Base-by-base conservation (phyloP, 2,113 vertebrate species). In the Indicator indicator region DNA sequence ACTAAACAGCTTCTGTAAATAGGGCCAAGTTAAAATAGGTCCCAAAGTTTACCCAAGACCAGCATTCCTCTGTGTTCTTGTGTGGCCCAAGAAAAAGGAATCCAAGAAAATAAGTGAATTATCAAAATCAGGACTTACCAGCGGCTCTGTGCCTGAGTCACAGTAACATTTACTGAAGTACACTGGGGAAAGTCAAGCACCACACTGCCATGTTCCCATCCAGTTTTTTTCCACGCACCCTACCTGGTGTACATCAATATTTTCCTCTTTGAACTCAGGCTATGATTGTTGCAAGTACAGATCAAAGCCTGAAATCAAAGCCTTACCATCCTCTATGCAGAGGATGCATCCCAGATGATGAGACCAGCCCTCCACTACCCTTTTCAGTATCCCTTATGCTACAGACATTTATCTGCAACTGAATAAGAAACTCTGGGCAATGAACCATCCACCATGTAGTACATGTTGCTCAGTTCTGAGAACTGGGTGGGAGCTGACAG, bases 191-290 rank as follows among this genome's bases (percentile, higher is more conserved):
- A 80, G 16, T 16, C 23, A 81, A 75, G 38, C 28, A 8, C 16
- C 85, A 17, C 27, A 73, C 44, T 21, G 4, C 33, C 30, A 32
- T 4, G 8, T 24, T 40, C 36, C 42, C 44, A 46, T 4, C 23
- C 2, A 11, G 27, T 50, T 85, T 83, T 8, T 3, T 36, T 82
- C 68, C 38, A n/a, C 44, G n/a, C 23, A 16, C 6, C 42, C n/a
- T 62, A 7, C 26, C 4, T 16, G 26, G 5, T 1, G 19, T 44
- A 32, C 26, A 28, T 13, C 8, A 1, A 26, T 14, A 1, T 15
- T 67, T 74, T 28, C 17, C n/a, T 28, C 24, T 74, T 40, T 55
- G 15, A 75, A 33, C 8, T n/a, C 21, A 32, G 33, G 42, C 26
- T 73, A 72, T 64, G 71, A 36, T 18, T 50, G 24, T 15, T 54